A percentile compares a stretch with the other conserved stretches of the same genome.
phyloP scores from a whole-genome alignment of 2,888 invertebrate species.

The Timema cristinae region DNA sequence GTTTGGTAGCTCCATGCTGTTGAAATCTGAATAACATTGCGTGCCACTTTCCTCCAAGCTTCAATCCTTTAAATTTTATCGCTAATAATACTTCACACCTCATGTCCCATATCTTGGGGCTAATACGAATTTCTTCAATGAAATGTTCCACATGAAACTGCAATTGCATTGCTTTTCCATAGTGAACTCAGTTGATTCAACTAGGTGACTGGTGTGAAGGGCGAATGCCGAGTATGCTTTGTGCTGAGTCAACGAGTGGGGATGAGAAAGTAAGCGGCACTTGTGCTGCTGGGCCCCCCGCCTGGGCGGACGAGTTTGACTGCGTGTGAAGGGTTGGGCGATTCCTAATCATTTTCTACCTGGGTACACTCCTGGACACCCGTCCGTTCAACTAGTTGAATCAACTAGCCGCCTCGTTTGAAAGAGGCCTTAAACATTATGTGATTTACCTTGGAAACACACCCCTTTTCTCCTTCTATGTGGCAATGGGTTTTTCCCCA shows the following conservation, averaged over 20 bases:
- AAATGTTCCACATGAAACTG: no score
- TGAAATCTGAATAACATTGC: neutral
- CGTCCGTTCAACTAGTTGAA: conserved; percentile 1
- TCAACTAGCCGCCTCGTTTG: neutral
- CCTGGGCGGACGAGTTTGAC: conserved; percentile 4
- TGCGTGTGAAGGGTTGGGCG: neutral
- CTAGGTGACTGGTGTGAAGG: no score
- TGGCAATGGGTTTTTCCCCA: no score
- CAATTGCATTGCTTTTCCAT: no score
- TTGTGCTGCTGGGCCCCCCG: neutral
- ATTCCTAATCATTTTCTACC: neutral
- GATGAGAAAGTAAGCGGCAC: neutral
- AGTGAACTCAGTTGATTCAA: no score
- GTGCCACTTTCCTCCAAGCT: neutral
- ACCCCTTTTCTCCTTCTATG: no score
- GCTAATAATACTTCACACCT: neutral
- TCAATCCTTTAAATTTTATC: neutral
- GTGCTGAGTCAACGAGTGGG: neutral
- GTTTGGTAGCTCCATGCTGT: conserved; percentile 2
- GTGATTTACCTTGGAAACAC: no score
- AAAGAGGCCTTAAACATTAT: no score
- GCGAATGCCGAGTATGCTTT: neutral
- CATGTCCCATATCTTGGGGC: neutral
- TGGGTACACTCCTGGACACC: neutral
- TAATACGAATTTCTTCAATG: neutral